Evolutionary conservation across 2,113 vertebrate species (phyloP).

Genomic region (Nesoenas mayeri): DNA sequence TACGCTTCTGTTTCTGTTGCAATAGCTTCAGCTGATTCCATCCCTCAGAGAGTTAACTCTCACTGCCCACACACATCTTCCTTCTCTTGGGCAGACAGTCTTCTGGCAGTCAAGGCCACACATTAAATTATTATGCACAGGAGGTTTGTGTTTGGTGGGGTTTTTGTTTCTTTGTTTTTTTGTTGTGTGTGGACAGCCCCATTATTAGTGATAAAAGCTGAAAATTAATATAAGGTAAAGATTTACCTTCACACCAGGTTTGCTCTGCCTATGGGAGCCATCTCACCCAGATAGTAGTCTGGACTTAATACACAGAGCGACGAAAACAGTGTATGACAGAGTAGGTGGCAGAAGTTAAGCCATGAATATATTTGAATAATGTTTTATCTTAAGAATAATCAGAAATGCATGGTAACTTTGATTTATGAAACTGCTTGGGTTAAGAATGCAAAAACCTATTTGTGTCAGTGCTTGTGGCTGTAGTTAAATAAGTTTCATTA

Average conservation of each 20-base stretch:
- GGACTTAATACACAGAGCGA: background rate
- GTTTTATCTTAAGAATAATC: background rate
- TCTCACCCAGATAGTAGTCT: background rate
- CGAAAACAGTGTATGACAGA: background rate
- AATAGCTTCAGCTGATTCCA: background rate
- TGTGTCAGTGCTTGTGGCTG: background rate
- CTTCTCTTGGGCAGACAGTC: background rate
- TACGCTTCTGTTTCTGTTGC: background rate
- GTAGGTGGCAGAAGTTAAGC: background rate
- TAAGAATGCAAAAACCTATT: background rate
- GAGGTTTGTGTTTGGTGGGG: background rate
- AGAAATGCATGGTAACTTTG: background rate
- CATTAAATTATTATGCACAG: background rate
- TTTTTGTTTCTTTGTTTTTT: too few species aligned
- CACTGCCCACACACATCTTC: background rate
- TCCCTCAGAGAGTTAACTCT: background rate
- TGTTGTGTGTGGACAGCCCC: background rate
- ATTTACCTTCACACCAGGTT: background rate
- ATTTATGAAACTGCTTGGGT: background rate
- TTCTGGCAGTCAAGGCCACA: background rate
- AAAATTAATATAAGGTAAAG: background rate
- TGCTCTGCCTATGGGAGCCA: background rate
- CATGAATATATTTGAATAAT: background rate
- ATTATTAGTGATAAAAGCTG: background rate
- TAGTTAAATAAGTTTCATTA: background rate